Evolutionary conservation across 2,888 invertebrate species (phyloP).

Genomic region (Tiphia femorata): DNA sequence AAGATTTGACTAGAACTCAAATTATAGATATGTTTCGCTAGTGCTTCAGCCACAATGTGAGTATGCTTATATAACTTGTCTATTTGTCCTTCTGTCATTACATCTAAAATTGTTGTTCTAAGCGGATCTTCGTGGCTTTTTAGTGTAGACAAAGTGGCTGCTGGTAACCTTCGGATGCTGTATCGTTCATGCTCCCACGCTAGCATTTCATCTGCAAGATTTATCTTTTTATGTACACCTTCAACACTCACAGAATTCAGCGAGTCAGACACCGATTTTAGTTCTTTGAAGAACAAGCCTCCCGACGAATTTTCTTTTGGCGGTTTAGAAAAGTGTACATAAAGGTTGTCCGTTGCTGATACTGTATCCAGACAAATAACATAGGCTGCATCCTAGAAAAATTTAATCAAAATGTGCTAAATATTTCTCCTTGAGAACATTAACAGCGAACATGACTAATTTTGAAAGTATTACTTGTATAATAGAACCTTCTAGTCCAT

Average conservation of each 20-base stretch:
- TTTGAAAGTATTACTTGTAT: conserved; percentile 75
- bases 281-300: conserved; percentile 75
- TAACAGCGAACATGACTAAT: neutral
- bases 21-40: conserved; percentile 87
- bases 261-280: conserved; percentile 72
- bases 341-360: conserved; percentile 76
- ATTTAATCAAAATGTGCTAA: too few species aligned
- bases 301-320: conserved; percentile 88
- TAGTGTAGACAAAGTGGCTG: conserved; percentile 89
- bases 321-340: conserved; percentile 96
- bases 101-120: conserved; percentile 77
- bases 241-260: conserved; percentile 72
- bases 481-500: conserved; percentile 79
- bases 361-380: conserved; percentile 91
- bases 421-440: conserved; percentile 1
- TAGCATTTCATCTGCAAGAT: conserved; percentile 89
- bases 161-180: conserved; percentile 91
- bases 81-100: conserved; percentile 72
- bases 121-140: conserved; percentile 77
- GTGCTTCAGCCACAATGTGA: conserved; percentile 82
- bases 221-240: conserved; percentile 94
- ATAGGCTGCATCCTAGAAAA: conserved; percentile 86
- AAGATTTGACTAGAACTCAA: conserved; percentile 76
- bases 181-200: conserved; percentile 99
- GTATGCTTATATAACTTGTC: conserved; percentile 78